phyloP scores from a whole-genome alignment of 2,888 invertebrate genomes.

The Achlya flavicornis region DNA sequence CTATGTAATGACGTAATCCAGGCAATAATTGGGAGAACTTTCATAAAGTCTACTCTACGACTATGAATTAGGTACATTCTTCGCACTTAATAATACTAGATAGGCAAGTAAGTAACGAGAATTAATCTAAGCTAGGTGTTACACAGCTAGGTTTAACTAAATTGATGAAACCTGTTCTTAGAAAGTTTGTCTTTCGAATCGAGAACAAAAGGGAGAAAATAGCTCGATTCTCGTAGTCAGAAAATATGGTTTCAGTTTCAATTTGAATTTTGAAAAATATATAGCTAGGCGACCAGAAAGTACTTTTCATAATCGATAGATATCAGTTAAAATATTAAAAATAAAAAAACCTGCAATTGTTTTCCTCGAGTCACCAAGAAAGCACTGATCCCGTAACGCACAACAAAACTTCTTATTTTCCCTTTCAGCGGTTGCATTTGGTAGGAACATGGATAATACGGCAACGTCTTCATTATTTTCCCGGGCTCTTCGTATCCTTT shows the following conservation, averaged over 20 bases:
- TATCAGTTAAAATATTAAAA: constrained; percentile 14
- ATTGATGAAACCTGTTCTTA: constrained; percentile 24
- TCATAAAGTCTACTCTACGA: not conserved
- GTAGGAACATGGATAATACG: constrained; percentile 92
- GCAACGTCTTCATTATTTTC: constrained; percentile 95
- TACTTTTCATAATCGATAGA: not conserved
- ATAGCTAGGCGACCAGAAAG: no score
- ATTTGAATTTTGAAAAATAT: not conserved
- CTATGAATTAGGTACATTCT: not conserved
- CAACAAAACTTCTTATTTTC: constrained; percentile 92
- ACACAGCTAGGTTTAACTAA: not conserved
- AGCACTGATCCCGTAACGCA: constrained; percentile 89
- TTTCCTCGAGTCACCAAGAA: constrained; percentile 89
- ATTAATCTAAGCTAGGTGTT: not conserved
- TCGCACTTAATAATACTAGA: not conserved
- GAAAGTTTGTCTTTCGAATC: constrained; percentile 41
- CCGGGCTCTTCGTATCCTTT: constrained; percentile 90
- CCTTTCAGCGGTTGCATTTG: constrained; percentile 85
- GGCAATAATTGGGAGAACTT: no score
- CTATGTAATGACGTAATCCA: no score
- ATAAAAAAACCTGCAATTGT: constrained; percentile 88
- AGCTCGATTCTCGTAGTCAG: not conserved
- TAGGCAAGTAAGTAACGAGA: not conserved
- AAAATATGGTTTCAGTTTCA: not conserved
- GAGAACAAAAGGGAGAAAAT: not conserved